Evolutionary conservation across 2,113 vertebrate species (phyloP).

Genomic region (Oceanodroma tethys): DNA sequence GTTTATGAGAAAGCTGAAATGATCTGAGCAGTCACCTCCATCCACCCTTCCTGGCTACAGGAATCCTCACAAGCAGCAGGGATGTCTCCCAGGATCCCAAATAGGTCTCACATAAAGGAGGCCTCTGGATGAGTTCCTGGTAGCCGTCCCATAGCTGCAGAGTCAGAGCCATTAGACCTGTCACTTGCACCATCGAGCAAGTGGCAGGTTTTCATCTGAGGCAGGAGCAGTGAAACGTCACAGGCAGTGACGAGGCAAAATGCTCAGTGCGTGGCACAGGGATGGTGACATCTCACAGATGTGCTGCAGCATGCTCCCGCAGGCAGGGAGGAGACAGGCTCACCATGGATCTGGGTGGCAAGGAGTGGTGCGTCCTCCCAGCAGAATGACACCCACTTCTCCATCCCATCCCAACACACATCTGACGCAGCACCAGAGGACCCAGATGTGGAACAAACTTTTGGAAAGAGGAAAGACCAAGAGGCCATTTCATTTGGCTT

Average conservation of each 20-base stretch:
- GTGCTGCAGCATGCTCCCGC: rapidly evolving
- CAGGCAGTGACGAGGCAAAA: not conserved
- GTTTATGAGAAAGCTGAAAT: not conserved
- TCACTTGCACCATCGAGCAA: not conserved
- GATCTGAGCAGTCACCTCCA: not conserved
- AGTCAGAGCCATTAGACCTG: not conserved
- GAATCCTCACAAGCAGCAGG: not conserved
- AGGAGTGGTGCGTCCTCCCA: not conserved
- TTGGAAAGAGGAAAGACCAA: not conserved
- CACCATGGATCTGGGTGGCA: not conserved
- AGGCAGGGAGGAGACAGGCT: not conserved
- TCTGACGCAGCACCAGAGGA: not conserved
- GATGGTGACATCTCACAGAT: not conserved
- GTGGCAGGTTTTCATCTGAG: not conserved
- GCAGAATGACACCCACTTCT: not conserved
- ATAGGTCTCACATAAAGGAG: not conserved
- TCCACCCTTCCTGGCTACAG: not conserved
- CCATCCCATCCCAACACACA: not conserved
- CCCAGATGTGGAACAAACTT: not conserved
- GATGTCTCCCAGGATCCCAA: not conserved
- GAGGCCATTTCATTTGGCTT: not conserved
- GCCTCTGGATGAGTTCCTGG: not conserved
- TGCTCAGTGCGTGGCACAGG: rapidly evolving
- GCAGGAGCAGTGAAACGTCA: not conserved
- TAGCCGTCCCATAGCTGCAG: not conserved